Percentiles rank a stretch among this genome's conserved stretches.
Conservation (phyloP, 2,888 invertebrate species). For the Tetranychus truncatus region DNA sequence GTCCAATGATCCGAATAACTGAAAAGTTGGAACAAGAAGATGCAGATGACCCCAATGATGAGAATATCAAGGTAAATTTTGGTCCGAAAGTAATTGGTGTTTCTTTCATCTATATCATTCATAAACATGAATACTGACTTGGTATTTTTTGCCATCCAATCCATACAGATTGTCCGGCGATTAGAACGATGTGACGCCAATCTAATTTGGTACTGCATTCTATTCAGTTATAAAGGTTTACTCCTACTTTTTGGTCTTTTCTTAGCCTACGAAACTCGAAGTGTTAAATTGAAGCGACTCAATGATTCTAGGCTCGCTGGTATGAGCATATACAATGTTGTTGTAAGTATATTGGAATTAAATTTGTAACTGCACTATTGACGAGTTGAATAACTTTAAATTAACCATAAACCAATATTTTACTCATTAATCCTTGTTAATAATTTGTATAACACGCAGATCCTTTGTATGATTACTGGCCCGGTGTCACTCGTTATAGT, state of each 20-base stretch:
- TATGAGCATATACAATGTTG: constrained; percentile 98
- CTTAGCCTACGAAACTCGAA: constrained; percentile 91
- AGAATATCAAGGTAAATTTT: constrained; percentile 18
- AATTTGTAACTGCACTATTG: too few relatives aligned
- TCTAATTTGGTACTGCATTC: constrained; percentile 71
- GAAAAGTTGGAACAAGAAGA: constrained; percentile 45
- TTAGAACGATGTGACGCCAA: constrained; percentile 93
- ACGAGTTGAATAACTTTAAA: too few relatives aligned
- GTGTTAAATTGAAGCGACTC: constrained; percentile 80
- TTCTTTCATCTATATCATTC: too few relatives aligned
- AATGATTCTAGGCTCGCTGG: constrained; percentile 96
- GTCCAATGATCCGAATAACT: constrained; percentile 65
- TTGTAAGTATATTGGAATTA: constrained; percentile 36
- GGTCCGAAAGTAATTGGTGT: neutral
- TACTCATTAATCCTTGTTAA: too few relatives aligned
- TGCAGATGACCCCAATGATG: neutral
- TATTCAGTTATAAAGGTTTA: constrained; percentile 90
- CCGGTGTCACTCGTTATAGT: constrained; percentile 93
- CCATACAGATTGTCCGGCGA: constrained; percentile 58
- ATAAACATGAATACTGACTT: too few relatives aligned
- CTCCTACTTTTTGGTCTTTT: constrained; percentile 91
- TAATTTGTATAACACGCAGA: constrained; percentile 18
- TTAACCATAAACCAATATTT: too few relatives aligned
- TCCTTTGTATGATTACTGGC: constrained; percentile 88
- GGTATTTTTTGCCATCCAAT: too few relatives aligned